phyloP scores from a whole-genome alignment of 30 jellyfish, hydroid and myxozoan genomes.

The Aurelia sp. region DNA sequence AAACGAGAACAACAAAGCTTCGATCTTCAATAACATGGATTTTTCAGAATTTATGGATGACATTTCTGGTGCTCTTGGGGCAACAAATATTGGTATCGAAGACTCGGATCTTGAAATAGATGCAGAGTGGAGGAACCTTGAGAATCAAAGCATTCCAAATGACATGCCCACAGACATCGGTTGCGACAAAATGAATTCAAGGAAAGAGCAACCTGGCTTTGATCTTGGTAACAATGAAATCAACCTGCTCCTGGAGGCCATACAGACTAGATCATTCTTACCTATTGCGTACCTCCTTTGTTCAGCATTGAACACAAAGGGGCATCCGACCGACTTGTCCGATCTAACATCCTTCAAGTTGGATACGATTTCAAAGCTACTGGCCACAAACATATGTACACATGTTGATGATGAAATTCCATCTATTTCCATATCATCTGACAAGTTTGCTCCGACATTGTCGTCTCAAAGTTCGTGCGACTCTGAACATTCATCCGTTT shows the following conservation, averaged over 20 bases:
- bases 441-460: not conserved
- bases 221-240: conserved; percentile 14
- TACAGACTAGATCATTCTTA: conserved; percentile 47
- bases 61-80: no score
- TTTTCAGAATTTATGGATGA: no score
- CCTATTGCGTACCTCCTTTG: conserved; percentile 43
- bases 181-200: no score
- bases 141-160: no score
- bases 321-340: not conserved
- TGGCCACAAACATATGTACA: not conserved
- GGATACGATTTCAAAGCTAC: not conserved
- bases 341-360: conserved; percentile 1
- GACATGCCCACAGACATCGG: no score
- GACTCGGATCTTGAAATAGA: no score
- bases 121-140: no score
- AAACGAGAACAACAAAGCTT: no score
- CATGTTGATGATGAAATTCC: not conserved
- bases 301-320: conserved; percentile 12
- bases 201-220: not conserved
- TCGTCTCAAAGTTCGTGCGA: conserved; percentile 56
- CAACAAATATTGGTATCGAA: no score
- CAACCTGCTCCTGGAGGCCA: conserved; percentile 48
- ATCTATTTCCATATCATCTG: not conserved
- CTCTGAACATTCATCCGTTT: conserved; percentile 46
- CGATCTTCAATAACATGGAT: no score